phyloP scores from a whole-genome alignment of 2,113 vertebrate genomes.

The Nicator chloris region DNA sequence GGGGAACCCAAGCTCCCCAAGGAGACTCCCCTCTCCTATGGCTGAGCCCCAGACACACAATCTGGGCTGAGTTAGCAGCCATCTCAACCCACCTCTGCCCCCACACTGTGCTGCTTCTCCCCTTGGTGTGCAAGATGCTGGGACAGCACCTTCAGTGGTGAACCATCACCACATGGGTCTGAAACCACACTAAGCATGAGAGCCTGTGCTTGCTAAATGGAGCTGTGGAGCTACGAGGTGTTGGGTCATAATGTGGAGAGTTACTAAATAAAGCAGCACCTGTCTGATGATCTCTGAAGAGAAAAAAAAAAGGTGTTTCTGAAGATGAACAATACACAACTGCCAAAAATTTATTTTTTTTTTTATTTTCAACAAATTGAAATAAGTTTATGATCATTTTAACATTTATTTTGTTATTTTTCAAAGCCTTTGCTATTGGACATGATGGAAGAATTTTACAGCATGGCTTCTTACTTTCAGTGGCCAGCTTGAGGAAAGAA shows the following conservation, averaged over 20 bases:
- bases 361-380: background rate
- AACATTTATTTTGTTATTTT: background rate
- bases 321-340: background rate
- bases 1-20: background rate
- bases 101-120: background rate
- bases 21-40: background rate
- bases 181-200: background rate
- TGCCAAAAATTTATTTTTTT: background rate
- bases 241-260: background rate
- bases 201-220: background rate
- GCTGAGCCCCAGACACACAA: background rate
- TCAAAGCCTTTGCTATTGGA: background rate
- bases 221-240: background rate
- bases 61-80: background rate
- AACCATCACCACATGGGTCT: background rate
- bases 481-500: background rate
- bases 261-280: background rate
- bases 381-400: background rate
- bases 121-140: no score
- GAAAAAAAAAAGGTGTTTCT: background rate
- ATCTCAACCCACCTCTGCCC: background rate
- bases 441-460: background rate
- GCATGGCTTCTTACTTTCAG: background rate
- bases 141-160: background rate
- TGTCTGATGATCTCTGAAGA: accelerated